phyloP scores from a whole-genome alignment of 2,888 invertebrate genomes.

The Erannis defoliaria region DNA sequence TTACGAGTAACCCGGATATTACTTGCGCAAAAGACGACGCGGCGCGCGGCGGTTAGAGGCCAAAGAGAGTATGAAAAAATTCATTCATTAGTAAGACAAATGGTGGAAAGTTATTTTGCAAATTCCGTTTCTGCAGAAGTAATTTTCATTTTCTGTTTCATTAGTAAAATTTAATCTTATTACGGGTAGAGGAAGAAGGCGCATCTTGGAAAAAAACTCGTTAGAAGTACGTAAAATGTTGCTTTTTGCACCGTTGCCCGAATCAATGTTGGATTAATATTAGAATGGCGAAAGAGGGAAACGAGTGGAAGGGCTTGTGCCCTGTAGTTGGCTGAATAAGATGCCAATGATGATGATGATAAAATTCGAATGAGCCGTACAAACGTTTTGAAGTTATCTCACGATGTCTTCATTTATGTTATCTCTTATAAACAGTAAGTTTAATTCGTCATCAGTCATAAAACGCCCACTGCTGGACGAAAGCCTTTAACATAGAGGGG shows the following conservation, averaged over 20 bases:
- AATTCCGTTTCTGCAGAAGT: conserved; percentile 69
- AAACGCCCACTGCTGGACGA: too few relatives aligned
- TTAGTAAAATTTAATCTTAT: conserved; percentile 82
- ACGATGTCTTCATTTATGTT: too few relatives aligned
- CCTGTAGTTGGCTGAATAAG: too few relatives aligned
- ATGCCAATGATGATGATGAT: too few relatives aligned
- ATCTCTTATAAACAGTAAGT: too few relatives aligned
- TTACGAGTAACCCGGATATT: conserved; percentile 40
- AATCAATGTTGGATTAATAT: conserved; percentile 22
- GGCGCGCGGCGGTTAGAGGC: conserved; percentile 40
- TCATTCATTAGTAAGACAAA: conserved; percentile 72
- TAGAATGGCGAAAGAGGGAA: too few relatives aligned
- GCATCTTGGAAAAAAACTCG: conserved; percentile 67
- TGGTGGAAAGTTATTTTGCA: conserved; percentile 72
- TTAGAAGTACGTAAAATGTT: conserved; percentile 66
- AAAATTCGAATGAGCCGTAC: too few relatives aligned
- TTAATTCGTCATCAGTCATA: too few relatives aligned
- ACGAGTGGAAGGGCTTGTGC: too few relatives aligned
- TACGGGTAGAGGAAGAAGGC: conserved; percentile 64
- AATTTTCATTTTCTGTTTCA: conserved; percentile 82
- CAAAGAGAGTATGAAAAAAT: conserved; percentile 54
- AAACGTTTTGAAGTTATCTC: too few relatives aligned
- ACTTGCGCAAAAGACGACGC: conserved; percentile 35
- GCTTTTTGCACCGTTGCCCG: conserved; percentile 18
- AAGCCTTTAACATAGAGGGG: too few relatives aligned